Evolutionary conservation across 2,888 invertebrate species (phyloP).

Genomic region (Acanthoscelides obtectus): DNA sequence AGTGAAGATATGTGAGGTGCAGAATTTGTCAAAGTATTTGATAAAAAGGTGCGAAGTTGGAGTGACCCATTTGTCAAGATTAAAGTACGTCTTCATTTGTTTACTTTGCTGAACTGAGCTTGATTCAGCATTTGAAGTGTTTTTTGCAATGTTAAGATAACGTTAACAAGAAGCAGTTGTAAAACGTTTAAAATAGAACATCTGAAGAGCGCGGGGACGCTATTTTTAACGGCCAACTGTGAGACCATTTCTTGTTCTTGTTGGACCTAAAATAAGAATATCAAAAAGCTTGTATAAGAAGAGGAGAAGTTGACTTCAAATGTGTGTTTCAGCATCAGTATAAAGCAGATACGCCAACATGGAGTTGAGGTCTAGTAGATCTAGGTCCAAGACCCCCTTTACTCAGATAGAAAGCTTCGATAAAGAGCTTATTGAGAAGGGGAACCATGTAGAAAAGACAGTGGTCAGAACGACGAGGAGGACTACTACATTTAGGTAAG

Average conservation of each 20-base stretch:
- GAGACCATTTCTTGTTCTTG: constrained; percentile 2
- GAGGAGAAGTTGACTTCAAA: constrained; percentile 1
- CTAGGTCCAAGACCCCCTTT: constrained; percentile 67
- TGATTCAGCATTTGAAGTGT: not conserved
- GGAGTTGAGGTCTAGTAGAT: constrained; percentile 60
- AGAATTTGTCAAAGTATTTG: not conserved
- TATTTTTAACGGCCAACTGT: not conserved
- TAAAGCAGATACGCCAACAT: constrained; percentile 21
- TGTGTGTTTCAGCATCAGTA: constrained; percentile 10
- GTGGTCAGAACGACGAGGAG: constrained; percentile 34
- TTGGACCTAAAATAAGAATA: not conserved
- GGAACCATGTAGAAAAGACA: constrained; percentile 32
- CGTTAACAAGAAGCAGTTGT: not conserved
- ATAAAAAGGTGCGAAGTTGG: not conserved
- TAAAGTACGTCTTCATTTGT: constrained; percentile 2
- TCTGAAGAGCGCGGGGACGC: not conserved
- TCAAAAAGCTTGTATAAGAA: constrained; percentile 8
- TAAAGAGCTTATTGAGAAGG: constrained; percentile 47
- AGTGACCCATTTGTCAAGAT: constrained; percentile 5
- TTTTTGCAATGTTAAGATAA: not conserved
- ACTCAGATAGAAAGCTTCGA: constrained; percentile 56
- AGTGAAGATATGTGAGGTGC: not conserved
- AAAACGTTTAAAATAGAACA: not conserved
- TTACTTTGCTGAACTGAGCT: not conserved
- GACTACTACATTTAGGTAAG: constrained; percentile 54